Evolutionary conservation across 2,113 vertebrate genomes (phyloP), one percentile per base, ranked within the genome.

Genomic region (Diphyllodes magnificus): DNA sequence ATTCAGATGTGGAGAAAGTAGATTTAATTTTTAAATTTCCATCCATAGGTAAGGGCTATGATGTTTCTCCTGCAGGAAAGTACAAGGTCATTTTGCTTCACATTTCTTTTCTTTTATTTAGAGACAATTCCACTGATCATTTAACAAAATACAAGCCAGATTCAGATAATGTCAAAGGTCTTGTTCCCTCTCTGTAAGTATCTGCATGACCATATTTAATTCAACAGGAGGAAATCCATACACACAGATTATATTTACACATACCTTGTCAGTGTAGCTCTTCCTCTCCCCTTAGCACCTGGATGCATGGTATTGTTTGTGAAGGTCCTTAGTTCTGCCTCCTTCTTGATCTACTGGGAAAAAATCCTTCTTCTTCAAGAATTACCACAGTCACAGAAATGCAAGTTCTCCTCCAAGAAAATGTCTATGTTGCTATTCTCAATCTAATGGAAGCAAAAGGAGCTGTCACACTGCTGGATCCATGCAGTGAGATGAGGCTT

Each of bases 251-350:
- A 50, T n/a, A 88, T 68, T 88, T 73, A 77, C 82, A 91, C 92
- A 86, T 96, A 96, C 93, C 90, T 91, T 84, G 51, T 75, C 60
- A 86, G n/a, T 59, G 93, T 84, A 54, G 64, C 17, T 89, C 83
- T 94, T 93, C 91, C 78, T 91, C 77, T 91, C 51, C 54, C 86
- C 50, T 91, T 88, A 86, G 76, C 49, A 85, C 45, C 23, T 73
- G 71, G 76, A 81, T 81, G 80, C 47, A 73, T 8, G 5, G 5
- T 13, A 80, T n/a, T 77, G 40, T 77, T 90, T 88, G 54, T 78
- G 83, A 77, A 73, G 69, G 35, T 94, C 64, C 35, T 80, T 82
- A 50, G 49, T 54, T 93, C 60, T 94, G 89, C 47, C 81, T 91
- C 78, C 65, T 92, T 79, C 93, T 89, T 81, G 30, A 90, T 77